Percentiles rank a stretch among this genome's conserved stretches.
Evolutionary conservation across 2,113 vertebrate genomes (phyloP).

Genomic region (Patagioenas fasciata): DNA sequence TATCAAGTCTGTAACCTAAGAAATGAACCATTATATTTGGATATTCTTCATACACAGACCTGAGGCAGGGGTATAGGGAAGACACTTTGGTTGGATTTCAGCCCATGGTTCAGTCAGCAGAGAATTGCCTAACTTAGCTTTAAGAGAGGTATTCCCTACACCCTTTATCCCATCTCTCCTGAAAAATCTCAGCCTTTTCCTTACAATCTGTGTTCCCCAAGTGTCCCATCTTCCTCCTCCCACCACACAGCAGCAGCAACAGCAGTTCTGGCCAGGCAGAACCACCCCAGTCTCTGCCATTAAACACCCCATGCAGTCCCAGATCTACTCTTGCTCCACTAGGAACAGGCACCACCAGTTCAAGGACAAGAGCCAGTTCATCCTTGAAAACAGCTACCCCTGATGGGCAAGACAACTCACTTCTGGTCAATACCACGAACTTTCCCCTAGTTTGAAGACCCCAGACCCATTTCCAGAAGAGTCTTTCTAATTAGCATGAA

Average conservation of each 20-base stretch:
- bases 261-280: not conserved
- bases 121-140: not conserved
- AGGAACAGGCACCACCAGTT: not conserved
- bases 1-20: not conserved
- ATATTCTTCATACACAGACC: fast-evolving
- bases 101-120: not conserved
- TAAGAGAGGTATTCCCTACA: not conserved
- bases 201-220: not conserved
- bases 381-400: not conserved
- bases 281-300: not conserved
- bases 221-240: not conserved
- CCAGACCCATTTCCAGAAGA: no score
- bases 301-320: not conserved
- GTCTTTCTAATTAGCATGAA: no score
- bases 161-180: not conserved
- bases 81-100: not conserved
- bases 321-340: not conserved
- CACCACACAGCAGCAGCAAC: not conserved
- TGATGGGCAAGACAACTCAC: no score
- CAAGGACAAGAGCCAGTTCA: not conserved
- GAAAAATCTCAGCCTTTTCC: not conserved
- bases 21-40: not conserved
- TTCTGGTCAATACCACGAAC: no score
- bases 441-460: no score
- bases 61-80: not conserved